Evolutionary conservation across 2,797 vertebrate genomes (phyloP).

Genomic region (Gobio occitaniae): DNA sequence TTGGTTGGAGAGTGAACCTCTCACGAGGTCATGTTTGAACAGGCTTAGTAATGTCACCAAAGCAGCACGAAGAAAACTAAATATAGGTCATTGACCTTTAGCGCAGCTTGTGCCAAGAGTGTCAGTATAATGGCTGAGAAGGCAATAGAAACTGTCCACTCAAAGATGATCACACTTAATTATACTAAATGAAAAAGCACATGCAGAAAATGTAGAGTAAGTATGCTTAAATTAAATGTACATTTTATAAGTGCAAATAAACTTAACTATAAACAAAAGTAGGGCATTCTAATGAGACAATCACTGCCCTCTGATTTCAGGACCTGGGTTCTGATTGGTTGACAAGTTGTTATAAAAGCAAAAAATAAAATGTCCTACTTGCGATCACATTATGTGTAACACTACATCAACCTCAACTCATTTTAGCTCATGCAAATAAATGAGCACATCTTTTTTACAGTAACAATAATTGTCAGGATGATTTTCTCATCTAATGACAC

Average conservation of each 20-base stretch:
- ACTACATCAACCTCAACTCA: not conserved
- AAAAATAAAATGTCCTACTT: not conserved
- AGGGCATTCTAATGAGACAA: not conserved
- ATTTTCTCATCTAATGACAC: conserved; percentile 1
- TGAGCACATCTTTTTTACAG: conserved; percentile 9
- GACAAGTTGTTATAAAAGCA: not conserved
- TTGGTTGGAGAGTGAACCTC: not conserved
- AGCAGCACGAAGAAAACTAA: not conserved
- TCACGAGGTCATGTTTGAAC: conserved; percentile 11
- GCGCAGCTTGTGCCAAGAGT: not conserved
- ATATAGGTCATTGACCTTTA: not conserved
- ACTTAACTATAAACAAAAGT: not conserved
- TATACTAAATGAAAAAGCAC: not conserved
- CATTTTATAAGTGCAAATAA: not conserved
- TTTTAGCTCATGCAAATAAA: not conserved
- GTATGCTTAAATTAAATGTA: not conserved
- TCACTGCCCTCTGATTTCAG: not conserved
- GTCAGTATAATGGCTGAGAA: not conserved
- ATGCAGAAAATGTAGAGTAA: not conserved
- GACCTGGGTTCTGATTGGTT: not conserved
- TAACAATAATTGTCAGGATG: not conserved
- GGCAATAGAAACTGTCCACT: not conserved
- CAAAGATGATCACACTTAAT: not conserved
- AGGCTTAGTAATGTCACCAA: not conserved
- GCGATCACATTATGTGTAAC: not conserved